Evolutionary conservation across 1,140 invertebrate species (phyloP), one percentile per base, ranked within the genome.

Genomic region (Lepidurus apus): DNA sequence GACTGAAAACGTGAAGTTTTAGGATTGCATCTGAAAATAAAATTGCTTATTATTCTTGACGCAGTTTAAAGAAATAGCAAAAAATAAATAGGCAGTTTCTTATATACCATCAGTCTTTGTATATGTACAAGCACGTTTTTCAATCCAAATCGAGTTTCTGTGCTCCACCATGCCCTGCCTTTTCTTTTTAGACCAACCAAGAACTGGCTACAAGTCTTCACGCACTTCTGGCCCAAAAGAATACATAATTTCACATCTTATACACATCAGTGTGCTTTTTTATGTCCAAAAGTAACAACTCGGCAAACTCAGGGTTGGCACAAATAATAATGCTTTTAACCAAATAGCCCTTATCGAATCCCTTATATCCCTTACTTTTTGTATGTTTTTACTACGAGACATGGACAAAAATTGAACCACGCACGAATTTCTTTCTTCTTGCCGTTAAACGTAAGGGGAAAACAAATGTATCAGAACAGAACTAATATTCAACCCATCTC

Each of bases 271-370:
- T 65, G 53, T 65, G 53, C 53, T 65, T 21, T 21, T 65, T 65
- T 11, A 9, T 65, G 17, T 65, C 17, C 21, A 13, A 65, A 65
- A 65, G 21, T 65, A 13, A 21, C 53, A 65, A 65, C 53, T 65
- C 53, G 53, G 53, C 53, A 65, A 65, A 65, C n/a, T 65, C 53
- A 65, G 53, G 53, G 53, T 65, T 65, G 53, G 53, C 53, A 65
- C 53, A 65, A 65, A 65, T 65, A 65, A 65, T 65, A 65, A 65
- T 65, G 53, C 21, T 13, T 65, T 65, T 65, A 34, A 65, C 53
- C 53, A 65, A 65, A 65, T 65, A 65, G 53, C 53, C 53, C 21
- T 65, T 65, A 65, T 21, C 53, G 53, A 9, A 65, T 65, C 53
- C 53, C 53, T 53, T 53, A 17, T 26, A 26, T 0, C 47, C 47